A percentile compares a stretch with the other conserved stretches of the same genome.
Evolutionary conservation across 2,797 vertebrate genomes (phyloP).

Genomic region (Labeo calbasu): DNA sequence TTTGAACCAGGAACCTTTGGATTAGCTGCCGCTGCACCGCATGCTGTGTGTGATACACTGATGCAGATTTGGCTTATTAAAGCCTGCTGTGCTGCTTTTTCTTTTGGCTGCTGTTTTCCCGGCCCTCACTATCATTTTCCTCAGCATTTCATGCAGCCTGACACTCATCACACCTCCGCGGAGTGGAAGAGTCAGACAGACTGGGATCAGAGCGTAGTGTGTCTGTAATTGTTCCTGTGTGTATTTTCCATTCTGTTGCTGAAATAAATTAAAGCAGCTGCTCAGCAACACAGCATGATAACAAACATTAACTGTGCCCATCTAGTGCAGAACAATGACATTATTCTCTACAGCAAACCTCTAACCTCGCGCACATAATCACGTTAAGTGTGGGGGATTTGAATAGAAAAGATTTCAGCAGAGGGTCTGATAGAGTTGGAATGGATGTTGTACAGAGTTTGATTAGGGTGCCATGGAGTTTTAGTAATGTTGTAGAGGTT

Average conservation of each 20-base stretch:
- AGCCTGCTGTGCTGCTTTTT: not conserved
- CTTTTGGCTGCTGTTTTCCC: constrained; percentile 6
- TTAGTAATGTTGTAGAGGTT: not conserved
- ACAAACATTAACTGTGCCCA: constrained; percentile 56
- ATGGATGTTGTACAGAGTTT: not conserved
- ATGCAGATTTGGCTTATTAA: constrained; percentile 22
- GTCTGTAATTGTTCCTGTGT: constrained; percentile 76
- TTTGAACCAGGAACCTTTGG: constrained; percentile 18
- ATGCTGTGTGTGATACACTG: constrained; percentile 18
- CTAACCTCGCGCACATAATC: not conserved
- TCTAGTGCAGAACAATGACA: constrained; percentile 21
- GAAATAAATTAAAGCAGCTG: constrained; percentile 65
- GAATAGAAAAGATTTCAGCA: not conserved
- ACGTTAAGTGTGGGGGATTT: constrained; percentile 5
- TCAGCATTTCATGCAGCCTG: not conserved
- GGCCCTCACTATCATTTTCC: constrained; percentile 12
- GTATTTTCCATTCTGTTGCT: constrained; percentile 66
- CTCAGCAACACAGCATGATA: constrained; percentile 41
- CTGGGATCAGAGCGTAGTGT: constrained; percentile 66
- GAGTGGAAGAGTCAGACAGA: constrained; percentile 55
- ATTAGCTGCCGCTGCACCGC: constrained; percentile 5
- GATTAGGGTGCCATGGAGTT: not conserved
- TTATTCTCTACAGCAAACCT: constrained; percentile 15
- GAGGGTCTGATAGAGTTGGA: not conserved
- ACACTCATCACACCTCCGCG: constrained; percentile 21